Evolutionary conservation across 2,888 invertebrate genomes (phyloP).

Genomic region (Sesia apiformis): DNA sequence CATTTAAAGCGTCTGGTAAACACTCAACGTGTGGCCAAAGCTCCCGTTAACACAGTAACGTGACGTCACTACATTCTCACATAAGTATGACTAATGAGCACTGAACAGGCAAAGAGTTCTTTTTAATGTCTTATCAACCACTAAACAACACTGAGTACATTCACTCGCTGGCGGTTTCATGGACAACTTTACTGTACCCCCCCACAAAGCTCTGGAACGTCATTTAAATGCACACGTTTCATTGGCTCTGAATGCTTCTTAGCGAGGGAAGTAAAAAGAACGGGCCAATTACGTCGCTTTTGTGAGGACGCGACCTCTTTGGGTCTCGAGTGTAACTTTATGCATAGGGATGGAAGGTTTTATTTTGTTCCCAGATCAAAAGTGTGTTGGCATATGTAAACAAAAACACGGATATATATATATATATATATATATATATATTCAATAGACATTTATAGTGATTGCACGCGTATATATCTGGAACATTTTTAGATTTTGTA

Average conservation of each 20-base stretch:
- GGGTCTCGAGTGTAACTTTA: slow-evolving; percentile 67
- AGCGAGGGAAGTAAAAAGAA: slow-evolving; percentile 68
- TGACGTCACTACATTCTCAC: slow-evolving; percentile 15
- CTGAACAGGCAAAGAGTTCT: slow-evolving; percentile 54
- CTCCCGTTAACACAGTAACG: no score
- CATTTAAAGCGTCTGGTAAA: no score
- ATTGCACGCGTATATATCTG: no score
- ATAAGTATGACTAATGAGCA: slow-evolving; percentile 65
- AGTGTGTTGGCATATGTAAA: no score
- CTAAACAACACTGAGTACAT: slow-evolving; percentile 51
- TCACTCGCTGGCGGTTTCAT: slow-evolving; percentile 57
- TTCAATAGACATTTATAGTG: no score
- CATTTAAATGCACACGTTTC: slow-evolving; percentile 76
- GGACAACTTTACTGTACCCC: slow-evolving; percentile 63
- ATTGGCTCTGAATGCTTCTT: slow-evolving; percentile 72
- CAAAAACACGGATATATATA: no score
- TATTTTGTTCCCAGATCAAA: slow-evolving; percentile 6
- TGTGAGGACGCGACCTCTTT: slow-evolving; percentile 65
- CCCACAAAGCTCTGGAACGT: slow-evolving; percentile 71
- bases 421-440: no score
- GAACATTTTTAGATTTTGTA: no score
- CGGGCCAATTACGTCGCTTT: slow-evolving; percentile 73
- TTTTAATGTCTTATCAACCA: slow-evolving; percentile 42
- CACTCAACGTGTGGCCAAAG: no score
- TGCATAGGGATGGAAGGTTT: slow-evolving; percentile 49